These are phyloP conservation scores for Carcina quercana DNA, from an alignment of 2,888 invertebrate species.

Conservation along the genomic window DNA sequence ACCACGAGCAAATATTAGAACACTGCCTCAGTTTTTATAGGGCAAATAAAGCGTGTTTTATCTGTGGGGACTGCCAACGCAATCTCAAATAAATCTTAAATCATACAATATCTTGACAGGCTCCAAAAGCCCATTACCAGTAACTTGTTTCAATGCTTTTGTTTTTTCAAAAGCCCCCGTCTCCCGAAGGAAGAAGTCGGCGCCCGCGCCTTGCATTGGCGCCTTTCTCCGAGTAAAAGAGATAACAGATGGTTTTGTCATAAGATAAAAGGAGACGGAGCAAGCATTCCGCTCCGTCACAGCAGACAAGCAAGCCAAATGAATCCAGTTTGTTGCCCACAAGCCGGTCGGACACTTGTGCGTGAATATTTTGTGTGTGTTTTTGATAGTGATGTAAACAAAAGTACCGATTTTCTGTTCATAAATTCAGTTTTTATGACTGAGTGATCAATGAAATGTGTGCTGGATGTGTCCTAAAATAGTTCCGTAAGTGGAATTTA, in stretches of 20 bases:
- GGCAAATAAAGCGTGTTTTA: constrained; percentile 17
- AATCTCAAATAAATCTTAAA: constrained; percentile 42
- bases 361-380: constrained; percentile 23
- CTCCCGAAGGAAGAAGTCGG: constrained; percentile 66
- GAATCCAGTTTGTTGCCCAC: constrained; percentile 66
- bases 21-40: constrained; percentile 13
- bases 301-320: constrained; percentile 52
- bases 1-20: constrained; percentile 12
- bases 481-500: constrained; percentile 17
- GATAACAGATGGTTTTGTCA: constrained; percentile 23
- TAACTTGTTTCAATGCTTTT: constrained; percentile 67
- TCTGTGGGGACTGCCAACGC: constrained; percentile 25
- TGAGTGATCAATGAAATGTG: constrained; percentile 42
- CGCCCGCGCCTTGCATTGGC: constrained; percentile 65
- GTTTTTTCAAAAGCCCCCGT: constrained; percentile 53
- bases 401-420: constrained; percentile 41
- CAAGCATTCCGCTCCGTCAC: constrained; percentile 63
- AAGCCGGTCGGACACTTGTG: constrained; percentile 51
- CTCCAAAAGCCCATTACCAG: constrained; percentile 45
- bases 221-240: constrained; percentile 59
- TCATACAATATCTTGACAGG: constrained; percentile 56
- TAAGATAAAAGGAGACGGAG: constrained; percentile 30
- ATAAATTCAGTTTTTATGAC: constrained; percentile 33
- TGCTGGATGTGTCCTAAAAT: constrained; percentile 29
- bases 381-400: constrained; percentile 62